Evolutionary conservation across 2,113 vertebrate species (phyloP).

Genomic region (Hydrochoerus hydrochaeris): DNA sequence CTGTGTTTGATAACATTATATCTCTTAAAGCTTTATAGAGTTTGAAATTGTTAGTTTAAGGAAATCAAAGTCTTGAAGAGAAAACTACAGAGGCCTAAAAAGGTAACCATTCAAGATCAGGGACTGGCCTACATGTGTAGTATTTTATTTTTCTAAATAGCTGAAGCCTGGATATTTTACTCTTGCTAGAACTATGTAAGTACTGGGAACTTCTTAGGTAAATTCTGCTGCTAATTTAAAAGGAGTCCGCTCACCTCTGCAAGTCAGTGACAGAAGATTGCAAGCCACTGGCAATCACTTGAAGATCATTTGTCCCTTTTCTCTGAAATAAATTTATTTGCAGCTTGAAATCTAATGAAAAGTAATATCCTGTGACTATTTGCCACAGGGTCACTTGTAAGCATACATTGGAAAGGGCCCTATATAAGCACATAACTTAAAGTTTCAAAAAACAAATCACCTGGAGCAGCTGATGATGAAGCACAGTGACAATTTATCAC

Average conservation of each 20-base stretch:
- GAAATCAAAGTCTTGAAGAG: constrained; percentile 18
- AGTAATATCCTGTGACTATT: background rate
- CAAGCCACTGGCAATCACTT: background rate
- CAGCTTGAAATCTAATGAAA: constrained; percentile 39
- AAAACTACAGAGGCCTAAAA: constrained; percentile 41
- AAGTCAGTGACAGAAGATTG: background rate
- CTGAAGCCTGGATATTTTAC: constrained; percentile 19
- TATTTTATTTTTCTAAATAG: constrained; percentile 35
- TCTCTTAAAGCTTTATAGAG: background rate
- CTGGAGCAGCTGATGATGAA: constrained; percentile 11
- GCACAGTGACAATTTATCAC: constrained; percentile 50
- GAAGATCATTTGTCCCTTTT: background rate
- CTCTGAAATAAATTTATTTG: constrained; percentile 24
- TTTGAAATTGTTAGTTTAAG: constrained; percentile 18
- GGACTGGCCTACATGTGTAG: background rate
- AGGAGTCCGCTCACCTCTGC: background rate
- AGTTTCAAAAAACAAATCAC: background rate
- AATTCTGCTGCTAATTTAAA: background rate
- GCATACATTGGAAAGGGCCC: background rate
- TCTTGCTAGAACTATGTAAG: background rate
- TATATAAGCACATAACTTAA: constrained; percentile 3
- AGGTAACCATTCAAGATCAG: background rate
- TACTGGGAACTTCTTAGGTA: constrained; percentile 23
- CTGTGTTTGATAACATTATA: constrained; percentile 43
- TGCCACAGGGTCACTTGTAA: background rate